Evolutionary conservation across 2,113 vertebrate genomes (phyloP).

Genomic region (Willisornis vidua): DNA sequence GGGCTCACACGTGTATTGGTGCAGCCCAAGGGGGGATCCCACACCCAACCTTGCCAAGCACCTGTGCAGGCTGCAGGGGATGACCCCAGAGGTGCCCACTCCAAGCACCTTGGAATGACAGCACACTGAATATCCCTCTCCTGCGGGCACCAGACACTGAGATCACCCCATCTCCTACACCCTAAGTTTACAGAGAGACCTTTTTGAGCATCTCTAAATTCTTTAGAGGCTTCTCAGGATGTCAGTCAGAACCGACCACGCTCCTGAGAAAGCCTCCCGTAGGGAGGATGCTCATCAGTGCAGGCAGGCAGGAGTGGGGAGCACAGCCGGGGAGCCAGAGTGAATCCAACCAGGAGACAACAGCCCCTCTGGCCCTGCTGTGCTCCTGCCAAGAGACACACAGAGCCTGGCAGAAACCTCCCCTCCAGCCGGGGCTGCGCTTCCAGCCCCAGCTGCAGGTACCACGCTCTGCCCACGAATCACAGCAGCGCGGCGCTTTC

Average conservation of each 20-base stretch:
- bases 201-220: not conserved
- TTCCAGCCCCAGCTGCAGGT: not conserved
- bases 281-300: slow-evolving; percentile 34
- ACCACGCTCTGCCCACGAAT: not conserved
- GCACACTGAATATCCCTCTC: not conserved
- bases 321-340: slow-evolving; percentile 5
- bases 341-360: not conserved
- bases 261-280: not conserved
- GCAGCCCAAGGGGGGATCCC: not conserved
- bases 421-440: fast-evolving
- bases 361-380: not conserved
- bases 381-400: not conserved
- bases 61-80: fast-evolving
- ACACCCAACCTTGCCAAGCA: fast-evolving
- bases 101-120: fast-evolving
- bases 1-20: not conserved
- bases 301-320: slow-evolving; percentile 3
- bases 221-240: slow-evolving; percentile 30
- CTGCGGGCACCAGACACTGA: not conserved
- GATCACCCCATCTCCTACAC: not conserved
- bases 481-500: fast-evolving
- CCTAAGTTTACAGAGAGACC: not conserved
- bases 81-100: not conserved
- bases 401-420: not conserved
- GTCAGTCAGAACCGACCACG: slow-evolving; percentile 10